Conservation (phyloP, 2,888 invertebrate genomes). For the Ophion ellenae region DNA sequence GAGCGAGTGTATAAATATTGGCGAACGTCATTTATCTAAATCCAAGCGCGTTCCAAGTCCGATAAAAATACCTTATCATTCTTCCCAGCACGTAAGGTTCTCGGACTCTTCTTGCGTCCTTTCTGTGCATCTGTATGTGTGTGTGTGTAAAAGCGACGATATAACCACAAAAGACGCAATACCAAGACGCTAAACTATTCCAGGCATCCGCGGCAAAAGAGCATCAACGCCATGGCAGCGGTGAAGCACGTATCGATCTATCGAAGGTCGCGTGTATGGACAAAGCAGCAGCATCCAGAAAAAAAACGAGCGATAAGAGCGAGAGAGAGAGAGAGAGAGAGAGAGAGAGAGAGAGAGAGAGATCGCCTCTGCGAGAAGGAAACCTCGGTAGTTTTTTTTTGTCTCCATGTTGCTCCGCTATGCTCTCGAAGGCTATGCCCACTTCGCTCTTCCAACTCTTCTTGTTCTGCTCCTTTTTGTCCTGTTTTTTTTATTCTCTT, state of each 20-base stretch:
- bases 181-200: constrained; percentile 54
- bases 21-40: background rate
- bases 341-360: constrained; percentile 2
- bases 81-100: constrained; percentile 61
- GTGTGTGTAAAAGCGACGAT: constrained; percentile 23
- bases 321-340: constrained; percentile 22
- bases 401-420: constrained; percentile 31
- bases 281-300: constrained; percentile 14
- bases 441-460: constrained; percentile 27
- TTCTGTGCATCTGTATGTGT: background rate
- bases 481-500: constrained; percentile 13
- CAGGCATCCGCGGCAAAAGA: constrained; percentile 47
- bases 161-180: constrained; percentile 18
- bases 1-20: constrained; percentile 11
- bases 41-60: background rate
- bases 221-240: constrained; percentile 41
- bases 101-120: constrained; percentile 18
- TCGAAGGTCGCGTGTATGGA: constrained; percentile 68
- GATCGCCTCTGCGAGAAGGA: constrained; percentile 41
- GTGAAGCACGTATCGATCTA: constrained; percentile 69
- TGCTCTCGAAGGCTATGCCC: constrained; percentile 52
- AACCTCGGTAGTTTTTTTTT: constrained; percentile 43
- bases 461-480: constrained; percentile 24
- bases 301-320: constrained; percentile 30
- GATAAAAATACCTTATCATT: constrained; percentile 65